These are phyloP conservation scores for Allygus modestus DNA, from an alignment of 2,888 invertebrate genomes.

Conservation along the genomic window DNA sequence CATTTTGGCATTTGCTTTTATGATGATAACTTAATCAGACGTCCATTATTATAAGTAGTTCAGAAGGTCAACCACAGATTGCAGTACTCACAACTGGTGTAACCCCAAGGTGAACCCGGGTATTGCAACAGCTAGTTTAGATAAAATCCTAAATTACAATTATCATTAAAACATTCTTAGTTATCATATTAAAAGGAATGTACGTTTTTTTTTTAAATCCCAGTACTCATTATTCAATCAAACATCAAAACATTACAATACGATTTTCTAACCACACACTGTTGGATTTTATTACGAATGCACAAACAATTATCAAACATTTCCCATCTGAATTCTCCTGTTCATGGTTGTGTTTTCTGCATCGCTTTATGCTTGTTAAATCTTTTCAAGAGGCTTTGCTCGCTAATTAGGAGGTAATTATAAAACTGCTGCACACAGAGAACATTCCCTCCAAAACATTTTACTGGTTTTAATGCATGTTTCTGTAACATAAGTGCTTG, in stretches of 20 bases:
- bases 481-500: background rate
- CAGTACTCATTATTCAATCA: background rate
- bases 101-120: too few relatives aligned
- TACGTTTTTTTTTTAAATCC: too few relatives aligned
- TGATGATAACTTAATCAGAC: too few relatives aligned
- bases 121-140: too few relatives aligned
- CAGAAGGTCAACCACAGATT: too few relatives aligned
- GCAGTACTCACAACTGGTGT: too few relatives aligned
- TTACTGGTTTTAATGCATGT: conserved; percentile 26
- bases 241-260: conserved; percentile 7
- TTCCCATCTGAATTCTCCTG: conserved; percentile 15
- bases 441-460: conserved; percentile 19
- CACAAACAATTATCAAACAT: conserved; percentile 24
- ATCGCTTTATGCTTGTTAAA: conserved; percentile 11
- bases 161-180: too few relatives aligned
- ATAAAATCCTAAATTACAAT: too few relatives aligned
- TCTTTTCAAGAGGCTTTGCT: conserved; percentile 17
- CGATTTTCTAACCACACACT: background rate
- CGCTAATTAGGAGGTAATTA: conserved; percentile 31
- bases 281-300: background rate
- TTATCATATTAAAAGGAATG: too few relatives aligned
- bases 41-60: too few relatives aligned
- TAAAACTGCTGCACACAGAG: conserved; percentile 25
- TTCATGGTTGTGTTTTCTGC: conserved; percentile 10
- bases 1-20: too few relatives aligned